A percentile compares a stretch with the other conserved stretches of the same genome.
Evolutionary conservation across 2,113 vertebrate species (phyloP).

Genomic region (Terrapene triunguis): DNA sequence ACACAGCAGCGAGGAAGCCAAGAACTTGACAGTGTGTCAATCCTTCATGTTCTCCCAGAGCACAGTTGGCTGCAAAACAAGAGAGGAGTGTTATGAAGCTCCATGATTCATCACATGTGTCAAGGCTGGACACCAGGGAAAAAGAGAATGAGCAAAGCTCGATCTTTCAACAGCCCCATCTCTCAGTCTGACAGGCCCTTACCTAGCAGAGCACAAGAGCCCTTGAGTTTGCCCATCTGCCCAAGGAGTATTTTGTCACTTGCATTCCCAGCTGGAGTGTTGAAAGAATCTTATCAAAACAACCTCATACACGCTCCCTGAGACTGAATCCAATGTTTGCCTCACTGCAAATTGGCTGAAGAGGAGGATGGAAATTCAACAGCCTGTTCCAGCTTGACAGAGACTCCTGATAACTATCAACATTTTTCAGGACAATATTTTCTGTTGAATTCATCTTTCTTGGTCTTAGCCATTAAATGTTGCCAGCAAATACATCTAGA

Average conservation of each 20-base stretch:
- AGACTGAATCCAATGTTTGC: background rate
- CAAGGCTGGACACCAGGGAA: background rate
- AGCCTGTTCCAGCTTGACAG: background rate
- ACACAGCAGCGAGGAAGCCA: background rate
- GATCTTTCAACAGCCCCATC: background rate
- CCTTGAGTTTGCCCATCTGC: background rate
- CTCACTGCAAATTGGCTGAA: background rate
- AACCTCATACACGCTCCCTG: background rate
- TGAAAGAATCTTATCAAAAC: background rate
- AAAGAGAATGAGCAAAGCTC: background rate
- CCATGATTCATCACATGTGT: background rate
- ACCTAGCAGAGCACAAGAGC: background rate
- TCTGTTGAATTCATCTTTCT: background rate
- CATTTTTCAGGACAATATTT: background rate
- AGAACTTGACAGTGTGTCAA: background rate
- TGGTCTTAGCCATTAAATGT: background rate
- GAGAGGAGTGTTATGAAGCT: background rate
- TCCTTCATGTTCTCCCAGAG: background rate
- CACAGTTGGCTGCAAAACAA: background rate
- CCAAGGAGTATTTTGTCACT: background rate
- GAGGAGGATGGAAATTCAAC: background rate
- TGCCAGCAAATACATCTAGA: background rate
- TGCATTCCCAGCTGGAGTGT: background rate
- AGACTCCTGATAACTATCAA: background rate
- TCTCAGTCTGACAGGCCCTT: background rate